Base-by-base conservation (phyloP, 2,797 vertebrate genomes). In the Austrolebias charrua region DNA sequence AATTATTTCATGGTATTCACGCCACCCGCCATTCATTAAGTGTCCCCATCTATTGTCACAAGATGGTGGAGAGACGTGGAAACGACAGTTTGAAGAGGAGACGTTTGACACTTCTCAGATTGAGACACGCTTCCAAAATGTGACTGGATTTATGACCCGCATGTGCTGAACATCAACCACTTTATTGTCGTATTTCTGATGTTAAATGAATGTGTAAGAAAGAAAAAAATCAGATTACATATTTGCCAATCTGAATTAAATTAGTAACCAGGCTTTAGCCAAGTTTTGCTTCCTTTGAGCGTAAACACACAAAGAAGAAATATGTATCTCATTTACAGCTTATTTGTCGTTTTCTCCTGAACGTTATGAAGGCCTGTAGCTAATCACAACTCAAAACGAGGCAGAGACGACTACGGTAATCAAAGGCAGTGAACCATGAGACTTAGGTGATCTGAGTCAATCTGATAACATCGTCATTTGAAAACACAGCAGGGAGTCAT, bases 371-470 rank as follows among this genome's bases (percentile, higher is more conserved):
- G 35, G 50, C 65, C 77, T 73, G 69, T 46, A 71, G 75, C 71
- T 65, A 72, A 76, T 87, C 76, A 60, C 51, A 19, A 61, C 28
- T 4, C 35, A 57, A 47, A 62, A 60, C n/a, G 50, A 14, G n/a
- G 24, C 71, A 52, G 42, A 56, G 57, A 15, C 0, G 61, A 51
- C 33, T 58, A n/a, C n/a, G n/a, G n/a, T n/a, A 33, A 56, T 79
- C 55, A 79, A 80, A 78, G 47, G 40, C 66, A 69, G 46, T 55
- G 68, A 76, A 61, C 62, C 59, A 4, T 72, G 61, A 80, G 79
- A 84, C 49, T 69, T 18, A 15, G 80, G 47, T 1, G 24, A 76
- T 57, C 38, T 47, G 57, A 77, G 66, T 81, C 74, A 74, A 68
- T n/a, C n/a, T n/a, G n/a, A n/a, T n/a, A n/a, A n/a, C n/a, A n/a